phyloP scores from a whole-genome alignment of 2,888 invertebrate genomes.

The Andrena haemorrhoa region DNA sequence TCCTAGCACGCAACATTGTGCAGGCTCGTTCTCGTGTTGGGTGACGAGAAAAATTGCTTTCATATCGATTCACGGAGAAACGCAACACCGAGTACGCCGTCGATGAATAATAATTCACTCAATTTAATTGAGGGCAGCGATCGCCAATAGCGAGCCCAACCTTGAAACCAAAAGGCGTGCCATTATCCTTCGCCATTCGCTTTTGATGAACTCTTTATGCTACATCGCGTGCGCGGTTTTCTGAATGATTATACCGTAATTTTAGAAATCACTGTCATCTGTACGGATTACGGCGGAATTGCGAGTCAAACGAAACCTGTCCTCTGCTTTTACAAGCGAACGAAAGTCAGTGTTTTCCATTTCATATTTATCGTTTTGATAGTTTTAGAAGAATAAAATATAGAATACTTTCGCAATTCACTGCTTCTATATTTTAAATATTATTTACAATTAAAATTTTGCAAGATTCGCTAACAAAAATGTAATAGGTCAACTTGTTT shows the following conservation, averaged over 20 bases:
- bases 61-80: conserved; percentile 30
- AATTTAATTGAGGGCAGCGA: not conserved
- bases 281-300: not conserved
- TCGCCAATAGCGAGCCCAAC: not conserved
- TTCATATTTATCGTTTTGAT: not conserved
- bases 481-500: too few relatives aligned
- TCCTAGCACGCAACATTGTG: conserved; percentile 40
- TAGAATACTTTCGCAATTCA: too few relatives aligned
- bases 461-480: too few relatives aligned
- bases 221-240: not conserved
- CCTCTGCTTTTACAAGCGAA: not conserved
- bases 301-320: not conserved
- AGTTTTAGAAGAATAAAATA: not conserved
- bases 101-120: conserved; percentile 11
- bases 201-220: not conserved
- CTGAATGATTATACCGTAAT: not conserved
- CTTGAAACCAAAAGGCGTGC: not conserved
- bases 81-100: conserved; percentile 14
- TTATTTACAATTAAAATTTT: too few relatives aligned
- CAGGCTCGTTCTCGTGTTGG: conserved; percentile 36
- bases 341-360: not conserved
- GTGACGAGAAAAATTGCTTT: conserved; percentile 41
- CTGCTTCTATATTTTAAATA: not conserved
- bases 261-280: conserved; percentile 14
- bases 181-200: conserved; percentile 2